A percentile compares a stretch with the other conserved stretches of the same genome.
Evolutionary conservation across 2,113 vertebrate species (phyloP).

Genomic region (Nymphicus hollandicus): DNA sequence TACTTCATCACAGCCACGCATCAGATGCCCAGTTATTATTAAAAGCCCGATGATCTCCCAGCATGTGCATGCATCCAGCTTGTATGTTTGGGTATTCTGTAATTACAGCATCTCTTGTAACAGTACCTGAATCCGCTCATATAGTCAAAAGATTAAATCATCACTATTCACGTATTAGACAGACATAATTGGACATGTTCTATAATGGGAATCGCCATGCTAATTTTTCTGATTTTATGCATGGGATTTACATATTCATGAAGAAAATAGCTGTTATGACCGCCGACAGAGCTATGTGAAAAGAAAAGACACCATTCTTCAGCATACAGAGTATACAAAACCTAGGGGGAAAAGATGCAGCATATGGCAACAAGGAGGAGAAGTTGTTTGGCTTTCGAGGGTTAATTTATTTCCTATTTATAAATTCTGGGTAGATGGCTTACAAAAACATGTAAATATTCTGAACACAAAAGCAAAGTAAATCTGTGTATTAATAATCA

Average conservation of each 20-base stretch:
- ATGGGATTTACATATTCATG: conserved; percentile 80
- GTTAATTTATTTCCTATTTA: conserved; percentile 58
- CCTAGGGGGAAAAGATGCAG: conserved; percentile 52
- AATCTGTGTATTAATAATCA: conserved; percentile 17
- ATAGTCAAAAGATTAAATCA: conserved; percentile 60
- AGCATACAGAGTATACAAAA: conserved; percentile 38
- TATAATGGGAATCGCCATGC: conserved; percentile 50
- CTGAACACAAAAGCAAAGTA: conserved; percentile 9
- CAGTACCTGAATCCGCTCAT: conserved; percentile 29
- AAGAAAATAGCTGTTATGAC: conserved; percentile 74
- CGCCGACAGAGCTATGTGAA: conserved; percentile 65
- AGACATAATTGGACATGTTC: conserved; percentile 48
- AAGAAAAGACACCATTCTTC: conserved; percentile 65
- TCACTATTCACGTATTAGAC: conserved; percentile 49
- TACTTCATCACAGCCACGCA: conserved; percentile 18
- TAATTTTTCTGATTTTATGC: conserved; percentile 74
- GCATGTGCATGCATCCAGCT: background rate
- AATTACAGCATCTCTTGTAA: conserved; percentile 44
- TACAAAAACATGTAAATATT: conserved; percentile 37
- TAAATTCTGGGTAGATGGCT: conserved; percentile 35
- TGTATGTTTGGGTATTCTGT: conserved; percentile 30
- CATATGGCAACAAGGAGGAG: conserved; percentile 55
- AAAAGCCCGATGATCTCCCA: conserved; percentile 8
- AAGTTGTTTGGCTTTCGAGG: conserved; percentile 34
- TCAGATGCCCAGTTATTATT: conserved; percentile 44